Conservation (phyloP, 2,888 invertebrate genomes). For the Agonopterix alstromeriana region DNA sequence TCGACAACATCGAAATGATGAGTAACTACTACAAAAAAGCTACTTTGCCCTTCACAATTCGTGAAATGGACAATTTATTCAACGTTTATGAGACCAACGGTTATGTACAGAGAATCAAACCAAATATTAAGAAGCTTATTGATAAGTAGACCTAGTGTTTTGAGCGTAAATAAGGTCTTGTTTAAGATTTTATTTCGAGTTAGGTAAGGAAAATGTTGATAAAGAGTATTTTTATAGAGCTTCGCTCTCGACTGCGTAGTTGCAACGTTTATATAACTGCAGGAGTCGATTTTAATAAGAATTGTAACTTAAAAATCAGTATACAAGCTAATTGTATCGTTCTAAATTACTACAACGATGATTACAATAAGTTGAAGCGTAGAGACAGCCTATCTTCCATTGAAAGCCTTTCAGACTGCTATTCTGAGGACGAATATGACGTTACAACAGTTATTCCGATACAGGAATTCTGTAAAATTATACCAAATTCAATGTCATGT, state of each 20-base stretch:
- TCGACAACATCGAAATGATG: conserved; percentile 90
- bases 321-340: conserved; percentile 64
- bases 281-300: conserved; percentile 53
- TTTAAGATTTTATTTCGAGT: conserved; percentile 15
- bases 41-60: conserved; percentile 87
- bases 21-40: conserved; percentile 90
- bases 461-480: conserved; percentile 56
- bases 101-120: conserved; percentile 58
- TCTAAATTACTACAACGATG: conserved; percentile 55
- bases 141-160: conserved; percentile 38
- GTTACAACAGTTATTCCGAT: conserved; percentile 49
- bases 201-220: conserved; percentile 54
- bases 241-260: conserved; percentile 76
- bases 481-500: conserved; percentile 72
- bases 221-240: conserved; percentile 75
- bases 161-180: conserved; percentile 19
- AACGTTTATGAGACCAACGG: conserved; percentile 79
- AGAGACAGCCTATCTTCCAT: conserved; percentile 64
- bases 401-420: conserved; percentile 64
- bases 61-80: conserved; percentile 85
- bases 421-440: conserved; percentile 55
- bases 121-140: conserved; percentile 37
- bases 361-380: conserved; percentile 27
- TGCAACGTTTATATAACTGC: conserved; percentile 78
- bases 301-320: conserved; percentile 63